phyloP scores from a whole-genome alignment of 2,888 invertebrate genomes.

The Drosophila subsilvestris region DNA sequence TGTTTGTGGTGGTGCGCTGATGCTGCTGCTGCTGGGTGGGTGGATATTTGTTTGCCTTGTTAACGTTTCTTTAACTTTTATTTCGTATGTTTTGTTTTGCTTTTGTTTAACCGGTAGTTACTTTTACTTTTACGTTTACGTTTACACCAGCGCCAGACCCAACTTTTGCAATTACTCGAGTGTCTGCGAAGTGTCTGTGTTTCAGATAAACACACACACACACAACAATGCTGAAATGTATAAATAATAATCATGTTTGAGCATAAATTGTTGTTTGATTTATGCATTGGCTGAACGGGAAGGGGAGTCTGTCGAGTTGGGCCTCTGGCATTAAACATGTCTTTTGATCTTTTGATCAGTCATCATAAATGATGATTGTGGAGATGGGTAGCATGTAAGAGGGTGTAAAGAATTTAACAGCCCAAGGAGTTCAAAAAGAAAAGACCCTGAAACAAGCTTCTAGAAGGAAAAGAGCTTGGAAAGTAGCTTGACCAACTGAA shows the following conservation, averaged over 20 bases:
- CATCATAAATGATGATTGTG: constrained; percentile 23
- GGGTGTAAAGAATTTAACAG: constrained; percentile 7
- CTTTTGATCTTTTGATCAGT: constrained; percentile 12
- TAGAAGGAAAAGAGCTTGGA: background rate
- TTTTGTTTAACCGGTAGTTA: constrained; percentile 68
- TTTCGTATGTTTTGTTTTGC: constrained; percentile 45
- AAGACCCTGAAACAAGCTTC: constrained; percentile 3
- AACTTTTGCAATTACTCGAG: constrained; percentile 64
- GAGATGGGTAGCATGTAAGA: background rate
- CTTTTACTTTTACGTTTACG: constrained; percentile 51
- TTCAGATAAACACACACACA: too few species aligned
- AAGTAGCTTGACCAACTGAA: constrained; percentile 12
- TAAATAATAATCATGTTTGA: constrained; percentile 60
- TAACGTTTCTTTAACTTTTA: constrained; percentile 36
- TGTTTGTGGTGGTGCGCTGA: constrained; percentile 26
- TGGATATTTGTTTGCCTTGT: constrained; percentile 53
- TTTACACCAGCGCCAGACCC: constrained; percentile 55
- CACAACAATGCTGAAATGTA: constrained; percentile 75
- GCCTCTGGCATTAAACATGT: constrained; percentile 14
- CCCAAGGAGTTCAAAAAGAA: constrained; percentile 6
- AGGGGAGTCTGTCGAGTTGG: constrained; percentile 62
- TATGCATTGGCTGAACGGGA: constrained; percentile 51
- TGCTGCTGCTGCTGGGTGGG: constrained; percentile 29
- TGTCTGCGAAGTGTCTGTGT: constrained; percentile 35
- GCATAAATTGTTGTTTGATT: constrained; percentile 62